Evolutionary conservation across 2,113 vertebrate species (phyloP).

Genomic region (Clarias gariepinus): DNA sequence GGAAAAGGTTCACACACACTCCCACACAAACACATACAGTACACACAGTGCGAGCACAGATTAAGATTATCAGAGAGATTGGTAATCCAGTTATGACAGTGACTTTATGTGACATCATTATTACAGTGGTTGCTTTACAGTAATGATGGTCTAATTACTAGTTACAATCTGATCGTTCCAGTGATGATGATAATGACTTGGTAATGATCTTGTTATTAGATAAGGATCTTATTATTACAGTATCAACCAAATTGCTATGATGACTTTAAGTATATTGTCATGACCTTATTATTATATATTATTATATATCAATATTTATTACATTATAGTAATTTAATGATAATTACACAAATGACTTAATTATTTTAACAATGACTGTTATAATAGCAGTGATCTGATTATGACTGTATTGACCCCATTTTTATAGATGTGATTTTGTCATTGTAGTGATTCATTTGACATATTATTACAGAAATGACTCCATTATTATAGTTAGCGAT

Average conservation of each 20-base stretch:
- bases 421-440: background rate
- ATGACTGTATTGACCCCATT: background rate
- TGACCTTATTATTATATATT: background rate
- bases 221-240: background rate
- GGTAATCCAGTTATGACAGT: background rate
- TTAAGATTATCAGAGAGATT: background rate
- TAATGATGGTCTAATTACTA: background rate
- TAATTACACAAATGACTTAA: background rate
- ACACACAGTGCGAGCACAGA: background rate
- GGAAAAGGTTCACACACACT: conserved; percentile 85
- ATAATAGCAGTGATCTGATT: background rate
- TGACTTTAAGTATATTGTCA: background rate
- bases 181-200: background rate
- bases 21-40: background rate
- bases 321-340: background rate
- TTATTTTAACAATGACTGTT: background rate
- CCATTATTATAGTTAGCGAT: background rate
- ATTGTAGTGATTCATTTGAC: background rate
- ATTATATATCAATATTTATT: background rate
- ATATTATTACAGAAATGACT: no score
- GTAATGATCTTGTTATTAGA: background rate
- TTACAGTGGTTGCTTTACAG: background rate
- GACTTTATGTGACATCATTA: background rate
- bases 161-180: background rate
- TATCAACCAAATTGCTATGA: background rate